These are phyloP conservation scores for Drosophila takahashii DNA, from an alignment of 1,140 invertebrate species.

Conservation along the genomic window DNA sequence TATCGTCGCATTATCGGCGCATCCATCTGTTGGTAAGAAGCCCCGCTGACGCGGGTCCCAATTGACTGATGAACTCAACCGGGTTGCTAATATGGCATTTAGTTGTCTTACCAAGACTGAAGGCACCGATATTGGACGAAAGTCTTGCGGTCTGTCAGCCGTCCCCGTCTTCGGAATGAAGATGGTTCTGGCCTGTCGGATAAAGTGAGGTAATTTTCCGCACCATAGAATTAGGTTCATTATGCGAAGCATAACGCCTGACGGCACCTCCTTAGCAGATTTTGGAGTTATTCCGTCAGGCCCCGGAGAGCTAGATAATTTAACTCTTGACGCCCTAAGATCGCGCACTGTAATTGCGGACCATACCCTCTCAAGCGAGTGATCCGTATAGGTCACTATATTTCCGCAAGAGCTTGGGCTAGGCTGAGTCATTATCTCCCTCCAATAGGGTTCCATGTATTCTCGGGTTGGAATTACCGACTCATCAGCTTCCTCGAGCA, in stretches of 20 bases:
- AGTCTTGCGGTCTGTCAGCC: slow-evolving; percentile 22
- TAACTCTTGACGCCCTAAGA: neutral
- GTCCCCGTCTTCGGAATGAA: slow-evolving; percentile 31
- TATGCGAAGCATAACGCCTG: slow-evolving; percentile 5
- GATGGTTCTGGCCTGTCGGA: slow-evolving; percentile 33
- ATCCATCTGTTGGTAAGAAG: slow-evolving; percentile 33
- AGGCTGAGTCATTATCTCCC: slow-evolving; percentile 13
- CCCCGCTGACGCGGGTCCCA: slow-evolving; percentile 1
- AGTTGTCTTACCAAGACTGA: slow-evolving; percentile 37
- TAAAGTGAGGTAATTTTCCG: slow-evolving; percentile 13
- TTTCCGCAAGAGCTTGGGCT: neutral
- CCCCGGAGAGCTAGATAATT: slow-evolving; percentile 5
- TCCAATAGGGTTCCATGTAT: slow-evolving; percentile 10
- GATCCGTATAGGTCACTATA: neutral
- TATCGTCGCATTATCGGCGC: no score
- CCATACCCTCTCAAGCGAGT: slow-evolving; percentile 14
- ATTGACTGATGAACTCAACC: slow-evolving; percentile 15
- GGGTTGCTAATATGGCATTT: slow-evolving; percentile 25
- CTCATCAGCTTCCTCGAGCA: neutral
- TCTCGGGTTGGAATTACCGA: neutral
- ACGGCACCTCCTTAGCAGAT: slow-evolving; percentile 13
- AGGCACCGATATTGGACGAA: slow-evolving; percentile 28
- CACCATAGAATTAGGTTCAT: slow-evolving; percentile 42
- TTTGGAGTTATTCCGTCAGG: slow-evolving; percentile 19
- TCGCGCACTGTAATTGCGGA: slow-evolving; percentile 3